Conservation (phyloP, 2,888 invertebrate species). For the Nowickia ferox region DNA sequence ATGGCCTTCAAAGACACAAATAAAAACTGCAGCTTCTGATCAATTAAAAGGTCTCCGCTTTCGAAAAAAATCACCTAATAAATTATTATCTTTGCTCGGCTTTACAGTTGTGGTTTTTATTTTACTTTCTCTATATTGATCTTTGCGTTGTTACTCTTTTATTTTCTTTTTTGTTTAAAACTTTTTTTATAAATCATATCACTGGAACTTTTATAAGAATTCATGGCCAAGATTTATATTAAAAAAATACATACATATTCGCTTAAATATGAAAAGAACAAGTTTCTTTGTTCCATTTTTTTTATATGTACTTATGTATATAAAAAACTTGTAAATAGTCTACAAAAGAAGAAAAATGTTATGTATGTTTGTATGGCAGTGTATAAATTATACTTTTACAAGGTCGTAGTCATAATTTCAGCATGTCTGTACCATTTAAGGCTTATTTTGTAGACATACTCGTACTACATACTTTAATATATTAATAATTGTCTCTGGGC, state of each 20-base stretch:
- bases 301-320: not conserved
- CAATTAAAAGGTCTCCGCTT: not conserved
- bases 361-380: not conserved
- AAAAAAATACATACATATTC: not conserved
- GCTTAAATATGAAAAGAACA: conserved; percentile 16
- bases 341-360: conserved; percentile 2
- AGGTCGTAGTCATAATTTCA: conserved; percentile 5
- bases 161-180: not conserved
- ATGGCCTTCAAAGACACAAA: too few relatives aligned
- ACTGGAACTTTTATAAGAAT: conserved; percentile 15
- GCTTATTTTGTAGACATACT: not conserved
- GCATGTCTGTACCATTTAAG: conserved; percentile 10
- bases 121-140: conserved; percentile 12
- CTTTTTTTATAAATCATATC: not conserved
- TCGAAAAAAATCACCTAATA: not conserved
- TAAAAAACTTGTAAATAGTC: conserved; percentile 15
- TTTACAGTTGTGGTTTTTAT: conserved; percentile 9
- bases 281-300: conserved; percentile 40
- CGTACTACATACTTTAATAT: not conserved
- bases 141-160: conserved; percentile 11
- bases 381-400: conserved; percentile 20
- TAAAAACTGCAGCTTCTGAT: not conserved
- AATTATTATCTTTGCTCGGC: not conserved
- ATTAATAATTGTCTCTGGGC: not conserved
- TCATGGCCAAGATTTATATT: conserved; percentile 26